Evolutionary conservation across 2,888 invertebrate genomes (phyloP), one percentile per base, ranked within the genome.

Genomic region (Clanis bilineata): DNA sequence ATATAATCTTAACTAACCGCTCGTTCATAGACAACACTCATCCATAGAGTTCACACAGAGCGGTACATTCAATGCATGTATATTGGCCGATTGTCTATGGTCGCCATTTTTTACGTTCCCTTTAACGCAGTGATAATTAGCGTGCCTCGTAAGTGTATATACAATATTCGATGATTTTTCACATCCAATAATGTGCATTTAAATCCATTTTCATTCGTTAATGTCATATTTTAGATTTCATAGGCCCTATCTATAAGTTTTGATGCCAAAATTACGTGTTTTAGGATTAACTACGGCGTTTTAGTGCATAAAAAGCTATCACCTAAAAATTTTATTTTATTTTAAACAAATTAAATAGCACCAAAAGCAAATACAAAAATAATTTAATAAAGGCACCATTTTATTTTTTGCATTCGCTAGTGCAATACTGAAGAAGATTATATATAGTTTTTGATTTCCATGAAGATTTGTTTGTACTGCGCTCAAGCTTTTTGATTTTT

Each of bases 21-120:
- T 28, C 51, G 47, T 7, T 15, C 15, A 7, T 15, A 47, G 15
- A 28, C 43, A 39, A 39, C 10, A 2, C 23, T 39, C 39, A 15
- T 15, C 18, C 32, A 51, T 32, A 51, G 51, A 47, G 6, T 18
- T 36, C n/a, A 25, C 25, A 45, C n/a, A 64, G 68, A 75, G 74
- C 71, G 71, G 71, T 71, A 73, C 62, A 67, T 80, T 77, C 84
- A 76, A 78, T 68, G 76, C 85, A 78, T 86, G 86, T 83, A 87
- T 86, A 88, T 86, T 86, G 88, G 88, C 86, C 81, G 64, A 38
- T 56, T 43, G 56, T 38, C 47, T 38, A 47, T 22, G 44, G 57
- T n/a, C 9, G 3, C 21, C 56, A 55, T 32, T 21, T 43, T 9
- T 6, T 22, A 21, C 55, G 23, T 56, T 38, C 39, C 55, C 22